Base-by-base conservation (phyloP, 2,888 invertebrate genomes). In the Chloromyia formosa region DNA sequence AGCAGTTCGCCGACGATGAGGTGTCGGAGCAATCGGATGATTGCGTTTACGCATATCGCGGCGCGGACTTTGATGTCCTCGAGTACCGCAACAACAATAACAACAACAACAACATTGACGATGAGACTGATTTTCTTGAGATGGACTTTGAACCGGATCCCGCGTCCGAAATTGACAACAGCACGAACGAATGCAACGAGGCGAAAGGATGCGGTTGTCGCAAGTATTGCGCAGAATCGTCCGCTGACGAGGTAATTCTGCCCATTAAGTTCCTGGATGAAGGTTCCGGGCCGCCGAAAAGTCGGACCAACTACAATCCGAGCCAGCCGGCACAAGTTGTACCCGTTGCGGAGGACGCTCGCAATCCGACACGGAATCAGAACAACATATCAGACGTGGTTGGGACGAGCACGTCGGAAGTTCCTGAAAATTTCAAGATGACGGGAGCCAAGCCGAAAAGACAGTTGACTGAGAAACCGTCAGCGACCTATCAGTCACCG, bases 61-160 rank as follows among this genome's bases (percentile, higher is more conserved):
- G 85, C 0, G 84, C 83, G 0, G 82, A 82, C 1, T 75, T 71
- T 54, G 84, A 84, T 40, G 82, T 82, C 27, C 81, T 83, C 35
- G 80, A 82, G 45, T 78, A 81, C 0, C 68, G 66, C 56, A 62
- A 74, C 40, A 42, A 66, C 9, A 71, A 75, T 62, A 49, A 61
- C 42, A 35, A 62, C 1, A 85, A 85, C 68, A 85, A 85, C 78
- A 85, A 85, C 42, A 23, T 62, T 1, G 85, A 85, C 68, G 85
- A 85, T 78, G 85, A 85, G 75, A 85, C 84, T 1, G 85, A 85
- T 76, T 85, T 85, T 75, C 80, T 85, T 2, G 85, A 85, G 80
- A 85, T 85, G 85, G 85, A 85, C 76, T 85, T 85, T 68, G 85
- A 85, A 64, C 85, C 85, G 5, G 85, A 85, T 78, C 85, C 85